phyloP scores from a whole-genome alignment of 2,113 vertebrate species.

The Cyanistes caeruleus region DNA sequence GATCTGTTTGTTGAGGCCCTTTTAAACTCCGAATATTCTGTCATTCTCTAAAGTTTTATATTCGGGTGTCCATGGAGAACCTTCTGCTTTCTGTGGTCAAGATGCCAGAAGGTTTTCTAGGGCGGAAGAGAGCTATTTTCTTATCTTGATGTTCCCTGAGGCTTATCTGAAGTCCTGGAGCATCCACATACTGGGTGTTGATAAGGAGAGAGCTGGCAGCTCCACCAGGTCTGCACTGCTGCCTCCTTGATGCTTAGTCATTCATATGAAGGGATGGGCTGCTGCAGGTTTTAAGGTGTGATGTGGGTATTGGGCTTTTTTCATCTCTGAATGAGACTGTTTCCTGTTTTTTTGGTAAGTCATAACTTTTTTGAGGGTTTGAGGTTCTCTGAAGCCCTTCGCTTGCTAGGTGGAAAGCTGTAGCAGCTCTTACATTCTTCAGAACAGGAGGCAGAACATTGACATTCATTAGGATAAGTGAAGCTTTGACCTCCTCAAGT shows the following conservation, averaged over 20 bases:
- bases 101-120: not conserved
- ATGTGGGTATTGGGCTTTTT: not conserved
- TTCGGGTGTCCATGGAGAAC: not conserved
- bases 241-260: not conserved
- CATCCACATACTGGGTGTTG: not conserved
- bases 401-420: not conserved
- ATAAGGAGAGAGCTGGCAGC: not conserved
- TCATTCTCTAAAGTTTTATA: not conserved
- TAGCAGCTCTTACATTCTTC: not conserved
- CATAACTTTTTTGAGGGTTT: not conserved
- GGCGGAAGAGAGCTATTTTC: not conserved
- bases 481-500: not conserved
- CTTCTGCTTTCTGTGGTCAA: constrained; percentile 40
- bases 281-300: not conserved
- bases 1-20: not conserved
- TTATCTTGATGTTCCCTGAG: not conserved
- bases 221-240: not conserved
- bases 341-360: not conserved
- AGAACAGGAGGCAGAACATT: not conserved
- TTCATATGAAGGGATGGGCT: not conserved
- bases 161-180: not conserved
- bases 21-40: too few species aligned
- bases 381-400: not conserved
- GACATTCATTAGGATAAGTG: not conserved
- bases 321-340: not conserved